A percentile compares a stretch with the other conserved stretches of the same genome.
phyloP scores from a whole-genome alignment of 2,888 invertebrate genomes.

The Sinopyrophorus schimmeli region DNA sequence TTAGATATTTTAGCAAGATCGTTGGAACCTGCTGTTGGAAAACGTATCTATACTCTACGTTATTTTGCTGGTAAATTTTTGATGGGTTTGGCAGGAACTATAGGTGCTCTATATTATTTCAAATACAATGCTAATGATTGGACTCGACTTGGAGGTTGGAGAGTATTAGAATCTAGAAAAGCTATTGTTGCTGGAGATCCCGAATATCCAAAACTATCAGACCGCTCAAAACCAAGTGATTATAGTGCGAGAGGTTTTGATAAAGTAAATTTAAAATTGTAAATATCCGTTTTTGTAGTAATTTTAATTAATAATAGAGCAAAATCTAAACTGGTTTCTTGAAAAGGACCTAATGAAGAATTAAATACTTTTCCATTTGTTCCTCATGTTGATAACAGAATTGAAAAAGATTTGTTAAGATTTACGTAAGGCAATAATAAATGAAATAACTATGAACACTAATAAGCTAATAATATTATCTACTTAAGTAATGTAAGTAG shows the following conservation, averaged over 20 bases:
- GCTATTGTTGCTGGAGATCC: slow-evolving; percentile 70
- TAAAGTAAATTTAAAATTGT: slow-evolving; percentile 48
- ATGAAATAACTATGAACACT: too few relatives aligned
- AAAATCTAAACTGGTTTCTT: too few relatives aligned
- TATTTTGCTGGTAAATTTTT: slow-evolving; percentile 61
- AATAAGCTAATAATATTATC: too few relatives aligned
- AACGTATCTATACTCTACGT: slow-evolving; percentile 55
- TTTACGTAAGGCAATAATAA: too few relatives aligned
- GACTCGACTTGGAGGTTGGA: slow-evolving; percentile 77
- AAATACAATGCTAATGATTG: slow-evolving; percentile 83
- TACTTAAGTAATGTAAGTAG: too few relatives aligned
- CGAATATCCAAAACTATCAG: slow-evolving; percentile 66
- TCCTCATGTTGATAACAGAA: too few relatives aligned
- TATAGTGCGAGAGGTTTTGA: slow-evolving; percentile 77
- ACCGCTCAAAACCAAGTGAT: slow-evolving; percentile 62
- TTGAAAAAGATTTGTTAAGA: too few relatives aligned
- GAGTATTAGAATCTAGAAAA: slow-evolving; percentile 61
- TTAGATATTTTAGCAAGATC: slow-evolving; percentile 65
- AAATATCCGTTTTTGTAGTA: too few relatives aligned
- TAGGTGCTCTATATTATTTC: slow-evolving; percentile 71
- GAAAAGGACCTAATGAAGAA: too few relatives aligned
- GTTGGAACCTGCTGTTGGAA: slow-evolving; percentile 66
- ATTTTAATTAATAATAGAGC: too few relatives aligned
- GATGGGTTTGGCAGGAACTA: slow-evolving; percentile 58
- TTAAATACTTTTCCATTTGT: too few relatives aligned